phyloP scores from a whole-genome alignment of 2,113 vertebrate genomes.

The Chunga burmeisteri region DNA sequence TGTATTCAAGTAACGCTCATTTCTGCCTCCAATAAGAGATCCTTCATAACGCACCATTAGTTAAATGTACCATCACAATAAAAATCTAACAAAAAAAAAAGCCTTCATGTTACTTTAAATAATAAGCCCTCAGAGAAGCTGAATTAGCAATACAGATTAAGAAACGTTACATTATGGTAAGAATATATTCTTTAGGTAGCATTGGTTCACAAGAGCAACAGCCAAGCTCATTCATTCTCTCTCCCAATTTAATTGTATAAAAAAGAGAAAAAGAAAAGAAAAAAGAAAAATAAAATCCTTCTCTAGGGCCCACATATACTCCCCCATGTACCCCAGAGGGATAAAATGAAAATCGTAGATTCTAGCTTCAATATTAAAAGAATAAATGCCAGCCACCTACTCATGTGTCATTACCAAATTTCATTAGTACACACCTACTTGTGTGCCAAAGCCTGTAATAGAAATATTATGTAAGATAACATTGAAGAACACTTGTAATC shows the following conservation, averaged over 20 bases:
- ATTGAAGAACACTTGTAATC: not conserved
- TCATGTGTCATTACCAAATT: not conserved
- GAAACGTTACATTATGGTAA: not conserved
- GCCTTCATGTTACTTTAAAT: constrained; percentile 32
- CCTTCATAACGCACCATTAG: constrained; percentile 35
- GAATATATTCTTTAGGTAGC: not conserved
- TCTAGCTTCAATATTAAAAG: not conserved
- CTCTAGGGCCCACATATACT: not conserved
- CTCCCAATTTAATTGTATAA: not conserved
- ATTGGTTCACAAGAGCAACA: not conserved
- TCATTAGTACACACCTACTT: not conserved
- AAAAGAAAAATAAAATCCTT: not conserved
- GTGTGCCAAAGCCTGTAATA: not conserved
- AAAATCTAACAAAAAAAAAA: constrained; percentile 6
- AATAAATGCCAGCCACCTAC: constrained; percentile 6
- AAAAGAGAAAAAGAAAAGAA: accelerated
- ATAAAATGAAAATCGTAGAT: not conserved
- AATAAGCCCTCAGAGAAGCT: constrained; percentile 32
- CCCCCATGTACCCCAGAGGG: not conserved
- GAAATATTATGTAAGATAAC: not conserved
- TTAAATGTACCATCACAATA: constrained; percentile 41
- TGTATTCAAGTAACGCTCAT: not conserved
- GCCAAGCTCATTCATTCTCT: not conserved
- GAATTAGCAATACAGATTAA: constrained; percentile 5
- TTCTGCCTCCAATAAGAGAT: constrained; percentile 11